Base-by-base conservation (phyloP, 2,113 vertebrate species). In the Rhynchomys soricoides region DNA sequence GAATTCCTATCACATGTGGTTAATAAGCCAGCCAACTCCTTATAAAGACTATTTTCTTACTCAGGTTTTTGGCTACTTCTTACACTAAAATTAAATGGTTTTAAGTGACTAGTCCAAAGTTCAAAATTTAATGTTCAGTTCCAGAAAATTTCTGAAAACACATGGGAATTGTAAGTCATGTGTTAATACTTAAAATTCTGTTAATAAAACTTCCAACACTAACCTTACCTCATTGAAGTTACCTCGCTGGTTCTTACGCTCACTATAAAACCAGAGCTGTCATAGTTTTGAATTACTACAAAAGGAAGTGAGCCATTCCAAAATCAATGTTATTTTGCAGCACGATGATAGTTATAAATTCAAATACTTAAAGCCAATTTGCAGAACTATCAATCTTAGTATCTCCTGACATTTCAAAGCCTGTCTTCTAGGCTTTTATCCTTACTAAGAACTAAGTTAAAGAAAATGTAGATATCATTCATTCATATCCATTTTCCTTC, bases 201-300 rank as follows among this genome's bases (percentile, higher is more conserved):
- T 98, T 98, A 98, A 98, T 98, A 98, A 98, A 98, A 98, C 96
- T 98, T 98, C 98, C 98, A 98, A 98, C 96, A 96, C 98, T 97
- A 98, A 98, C 97, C 98, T 99, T 98, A 98, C 98, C 97, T 98
- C 98, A 98, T 0, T 98, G 97, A 99, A 98, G 95, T 98, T 98
- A 98, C 98, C 98, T 98, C 99, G 98, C 97, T 97, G 93, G 92
- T 97, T 98, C 98, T 98, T 98, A 98, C 97, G 97, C 95, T 98
- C 86, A 96, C 98, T 98, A 98, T 98, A 98, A 98, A 98, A 97
- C 98, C 98, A 97, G 98, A 98, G 96, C 96, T 98, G 98, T 98
- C 98, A 98, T 98, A 98, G 97, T 98, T 98, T 96, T 98, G 97
- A 98, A 97, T 98, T 98, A 98, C 93, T 96, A 97, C 95, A 97